These are phyloP conservation scores for Rhineura floridana DNA, from an alignment of 2,113 vertebrate genomes.

Conservation along the genomic window DNA sequence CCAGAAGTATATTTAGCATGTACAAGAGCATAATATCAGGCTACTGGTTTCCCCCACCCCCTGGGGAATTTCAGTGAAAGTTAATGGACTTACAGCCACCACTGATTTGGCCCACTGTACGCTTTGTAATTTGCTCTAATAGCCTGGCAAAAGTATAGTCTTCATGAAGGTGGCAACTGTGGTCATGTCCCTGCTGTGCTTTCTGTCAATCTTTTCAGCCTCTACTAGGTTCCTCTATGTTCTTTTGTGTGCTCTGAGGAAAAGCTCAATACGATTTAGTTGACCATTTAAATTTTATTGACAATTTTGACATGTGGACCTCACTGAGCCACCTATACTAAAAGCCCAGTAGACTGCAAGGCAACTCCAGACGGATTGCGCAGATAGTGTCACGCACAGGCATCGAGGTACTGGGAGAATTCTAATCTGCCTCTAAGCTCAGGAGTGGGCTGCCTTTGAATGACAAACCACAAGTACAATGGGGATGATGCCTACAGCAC, in stretches of 20 bases:
- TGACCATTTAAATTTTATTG: slow-evolving; percentile 40
- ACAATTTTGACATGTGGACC: slow-evolving; percentile 29
- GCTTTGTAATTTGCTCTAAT: slow-evolving; percentile 45
- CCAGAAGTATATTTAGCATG: slow-evolving; percentile 14
- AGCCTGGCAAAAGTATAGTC: slow-evolving; percentile 41
- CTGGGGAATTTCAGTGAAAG: not conserved
- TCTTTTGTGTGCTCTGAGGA: slow-evolving; percentile 34
- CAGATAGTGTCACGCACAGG: not conserved
- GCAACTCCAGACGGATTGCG: slow-evolving; percentile 1
- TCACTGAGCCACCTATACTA: slow-evolving; percentile 11
- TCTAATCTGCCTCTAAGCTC: not conserved
- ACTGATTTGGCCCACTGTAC: slow-evolving; percentile 18
- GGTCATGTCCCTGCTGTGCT: slow-evolving; percentile 22
- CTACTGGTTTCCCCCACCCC: not conserved
- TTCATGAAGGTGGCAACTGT: slow-evolving; percentile 23
- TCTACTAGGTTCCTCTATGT: slow-evolving; percentile 24
- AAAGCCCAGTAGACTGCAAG: slow-evolving; percentile 3
- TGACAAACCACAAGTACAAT: slow-evolving; percentile 2
- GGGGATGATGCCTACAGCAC: not conserved
- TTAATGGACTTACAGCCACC: slow-evolving; percentile 18
- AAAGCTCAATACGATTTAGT: slow-evolving; percentile 42
- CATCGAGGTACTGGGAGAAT: not conserved
- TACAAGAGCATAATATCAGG: not conserved
- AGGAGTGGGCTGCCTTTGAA: not conserved
- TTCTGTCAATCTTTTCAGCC: slow-evolving; percentile 32